Evolutionary conservation across 2,113 vertebrate species (phyloP).

Genomic region (Ageneiosus marmoratus): DNA sequence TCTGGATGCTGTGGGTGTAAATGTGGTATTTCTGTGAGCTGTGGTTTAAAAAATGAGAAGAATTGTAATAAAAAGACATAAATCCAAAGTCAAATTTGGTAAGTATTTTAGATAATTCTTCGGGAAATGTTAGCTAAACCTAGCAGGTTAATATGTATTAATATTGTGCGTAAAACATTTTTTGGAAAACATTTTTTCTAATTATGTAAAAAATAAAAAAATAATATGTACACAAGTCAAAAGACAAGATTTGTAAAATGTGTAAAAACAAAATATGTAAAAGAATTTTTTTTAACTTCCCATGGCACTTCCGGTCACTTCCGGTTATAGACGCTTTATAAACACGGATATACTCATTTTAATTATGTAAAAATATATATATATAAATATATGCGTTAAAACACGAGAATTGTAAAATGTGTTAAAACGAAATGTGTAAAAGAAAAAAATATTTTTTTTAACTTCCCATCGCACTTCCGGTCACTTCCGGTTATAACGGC

Average conservation of each 20-base stretch:
- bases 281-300: too few relatives aligned
- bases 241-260: neutral
- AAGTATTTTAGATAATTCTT: neutral
- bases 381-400: neutral
- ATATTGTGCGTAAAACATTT: neutral
- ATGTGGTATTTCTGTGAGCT: too few relatives aligned
- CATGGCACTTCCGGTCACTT: neutral
- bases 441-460: too few relatives aligned
- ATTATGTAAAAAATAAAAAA: neutral
- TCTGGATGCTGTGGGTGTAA: too few relatives aligned
- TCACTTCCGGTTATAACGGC: neutral
- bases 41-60: too few relatives aligned
- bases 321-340: neutral
- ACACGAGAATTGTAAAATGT: neutral
- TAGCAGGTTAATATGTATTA: too few relatives aligned
- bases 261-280: neutral
- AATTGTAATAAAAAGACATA: neutral
- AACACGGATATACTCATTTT: constrained; percentile 61
- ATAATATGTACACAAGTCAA: too few relatives aligned
- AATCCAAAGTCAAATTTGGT: neutral
- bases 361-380: neutral
- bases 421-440: neutral
- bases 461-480: neutral
- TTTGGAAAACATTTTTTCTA: neutral
- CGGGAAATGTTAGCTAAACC: neutral